Evolutionary conservation across 2,113 vertebrate genomes (phyloP).

Genomic region (Proteles cristata): DNA sequence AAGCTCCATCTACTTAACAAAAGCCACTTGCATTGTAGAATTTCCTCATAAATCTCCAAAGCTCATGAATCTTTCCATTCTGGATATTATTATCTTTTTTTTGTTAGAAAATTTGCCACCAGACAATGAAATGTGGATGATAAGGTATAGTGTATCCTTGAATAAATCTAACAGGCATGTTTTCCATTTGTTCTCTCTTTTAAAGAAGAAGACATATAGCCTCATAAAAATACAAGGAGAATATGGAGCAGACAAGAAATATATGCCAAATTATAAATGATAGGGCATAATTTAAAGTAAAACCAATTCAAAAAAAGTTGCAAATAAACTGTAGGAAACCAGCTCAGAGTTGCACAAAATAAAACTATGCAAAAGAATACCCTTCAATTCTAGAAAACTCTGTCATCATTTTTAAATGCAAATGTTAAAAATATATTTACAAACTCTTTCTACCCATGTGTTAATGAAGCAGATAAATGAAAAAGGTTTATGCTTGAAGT

Average conservation of each 20-base stretch:
- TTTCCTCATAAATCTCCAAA: constrained; percentile 28
- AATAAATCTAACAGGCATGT: constrained; percentile 59
- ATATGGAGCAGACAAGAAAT: background rate
- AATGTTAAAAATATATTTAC: background rate
- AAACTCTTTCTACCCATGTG: background rate
- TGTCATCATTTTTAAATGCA: constrained; percentile 28
- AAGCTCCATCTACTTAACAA: background rate
- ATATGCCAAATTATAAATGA: constrained; percentile 44
- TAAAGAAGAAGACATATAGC: constrained; percentile 28
- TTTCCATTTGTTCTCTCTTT: constrained; percentile 54
- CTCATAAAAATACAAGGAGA: constrained; percentile 58
- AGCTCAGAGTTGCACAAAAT: constrained; percentile 38
- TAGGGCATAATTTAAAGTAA: constrained; percentile 48
- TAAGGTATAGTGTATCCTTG: constrained; percentile 16
- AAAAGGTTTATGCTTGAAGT: background rate
- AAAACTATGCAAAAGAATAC: background rate
- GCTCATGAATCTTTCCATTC: constrained; percentile 40
- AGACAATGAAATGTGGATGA: constrained; percentile 47
- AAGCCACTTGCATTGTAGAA: background rate
- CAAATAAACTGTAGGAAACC: constrained; percentile 25
- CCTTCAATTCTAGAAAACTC: constrained; percentile 22
- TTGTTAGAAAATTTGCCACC: constrained; percentile 39
- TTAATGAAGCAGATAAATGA: background rate
- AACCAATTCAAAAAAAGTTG: constrained; percentile 48
- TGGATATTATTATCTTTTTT: constrained; percentile 22